Conservation (phyloP, 2,113 vertebrate genomes). For the Apodemus sylvaticus region DNA sequence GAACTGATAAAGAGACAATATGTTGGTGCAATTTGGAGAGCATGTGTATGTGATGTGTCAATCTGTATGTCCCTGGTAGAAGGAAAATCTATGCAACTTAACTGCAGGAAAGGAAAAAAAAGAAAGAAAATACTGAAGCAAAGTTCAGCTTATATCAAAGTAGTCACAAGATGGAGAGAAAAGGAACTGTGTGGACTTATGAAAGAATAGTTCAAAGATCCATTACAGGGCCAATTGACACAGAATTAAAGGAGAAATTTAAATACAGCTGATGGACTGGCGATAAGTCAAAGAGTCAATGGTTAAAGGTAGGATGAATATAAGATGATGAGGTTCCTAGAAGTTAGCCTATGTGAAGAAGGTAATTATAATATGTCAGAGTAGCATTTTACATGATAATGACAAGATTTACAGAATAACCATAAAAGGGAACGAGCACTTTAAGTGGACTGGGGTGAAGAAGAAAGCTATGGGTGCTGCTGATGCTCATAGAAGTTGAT, state of each 20-base stretch:
- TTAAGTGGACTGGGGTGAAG: not conserved
- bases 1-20: not conserved
- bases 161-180: not conserved
- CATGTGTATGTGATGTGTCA: not conserved
- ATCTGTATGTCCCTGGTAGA: not conserved
- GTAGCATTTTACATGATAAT: not conserved
- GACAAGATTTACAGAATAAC: not conserved
- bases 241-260: constrained; percentile 10
- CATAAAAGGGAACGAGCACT: not conserved
- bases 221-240: not conserved
- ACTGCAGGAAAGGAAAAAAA: not conserved
- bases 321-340: not conserved
- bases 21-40: not conserved
- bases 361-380: not conserved
- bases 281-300: not conserved
- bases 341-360: not conserved
- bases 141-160: not conserved
- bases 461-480: not conserved
- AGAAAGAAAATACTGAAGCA: constrained; percentile 10
- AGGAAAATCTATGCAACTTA: not conserved
- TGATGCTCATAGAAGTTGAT: not conserved
- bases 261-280: not conserved
- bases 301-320: not conserved
- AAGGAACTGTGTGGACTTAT: not conserved
- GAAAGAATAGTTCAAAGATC: not conserved